Percentiles rank a stretch among this genome's conserved stretches.
These are phyloP conservation scores for Cataglyphis cursor DNA, from an alignment of 2,888 invertebrate species.

Conservation along the genomic window DNA sequence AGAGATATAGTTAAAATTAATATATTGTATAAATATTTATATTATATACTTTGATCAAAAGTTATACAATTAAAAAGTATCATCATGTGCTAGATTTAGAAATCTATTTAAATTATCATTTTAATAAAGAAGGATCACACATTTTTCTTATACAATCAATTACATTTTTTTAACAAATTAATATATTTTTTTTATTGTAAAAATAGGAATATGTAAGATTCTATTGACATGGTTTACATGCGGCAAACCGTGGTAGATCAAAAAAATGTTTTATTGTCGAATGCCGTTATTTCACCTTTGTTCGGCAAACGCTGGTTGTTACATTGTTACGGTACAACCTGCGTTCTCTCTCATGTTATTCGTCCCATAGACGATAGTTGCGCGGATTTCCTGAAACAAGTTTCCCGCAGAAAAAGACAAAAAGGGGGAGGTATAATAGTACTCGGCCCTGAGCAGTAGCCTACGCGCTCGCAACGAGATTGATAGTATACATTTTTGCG, in stretches of 20 bases:
- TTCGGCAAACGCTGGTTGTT: background rate
- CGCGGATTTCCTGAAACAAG: slow-evolving; percentile 72
- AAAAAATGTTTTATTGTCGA: background rate
- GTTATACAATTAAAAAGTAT: background rate
- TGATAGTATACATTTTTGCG: slow-evolving; percentile 60
- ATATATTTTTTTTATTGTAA: background rate
- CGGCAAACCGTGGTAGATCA: background rate
- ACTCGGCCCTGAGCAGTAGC: slow-evolving; percentile 68
- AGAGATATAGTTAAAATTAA: background rate
- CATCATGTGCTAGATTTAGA: background rate
- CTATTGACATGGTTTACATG: background rate
- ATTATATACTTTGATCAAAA: background rate
- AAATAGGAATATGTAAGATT: background rate
- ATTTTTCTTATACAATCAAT: background rate
- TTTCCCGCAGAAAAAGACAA: slow-evolving; percentile 49
- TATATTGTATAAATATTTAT: background rate
- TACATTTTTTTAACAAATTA: background rate
- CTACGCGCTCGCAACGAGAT: slow-evolving; percentile 66
- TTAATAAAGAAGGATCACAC: background rate
- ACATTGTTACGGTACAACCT: slow-evolving; percentile 9
- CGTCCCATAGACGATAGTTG: slow-evolving; percentile 1
- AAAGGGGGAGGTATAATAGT: slow-evolving; percentile 46
- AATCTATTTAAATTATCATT: background rate
- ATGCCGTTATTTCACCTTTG: slow-evolving; percentile 4
- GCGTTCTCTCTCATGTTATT: background rate